Evolutionary conservation across 1,140 invertebrate species (phyloP).

Genomic region (Steinernema feltiae): DNA sequence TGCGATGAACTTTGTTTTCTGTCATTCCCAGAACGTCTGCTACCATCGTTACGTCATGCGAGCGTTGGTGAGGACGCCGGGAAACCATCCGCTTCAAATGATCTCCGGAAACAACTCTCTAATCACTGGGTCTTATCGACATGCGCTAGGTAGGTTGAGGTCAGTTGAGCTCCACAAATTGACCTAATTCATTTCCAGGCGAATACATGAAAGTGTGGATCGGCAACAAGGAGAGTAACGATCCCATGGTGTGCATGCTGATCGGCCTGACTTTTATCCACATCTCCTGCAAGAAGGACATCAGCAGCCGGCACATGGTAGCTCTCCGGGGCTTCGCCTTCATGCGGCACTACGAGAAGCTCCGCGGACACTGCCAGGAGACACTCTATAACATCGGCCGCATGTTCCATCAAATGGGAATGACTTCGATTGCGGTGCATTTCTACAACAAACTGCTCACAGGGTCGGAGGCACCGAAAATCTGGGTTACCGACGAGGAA

Average conservation of each 20-base stretch:
- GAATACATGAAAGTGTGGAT: constrained; percentile 49
- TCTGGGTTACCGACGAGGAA: constrained; percentile 32
- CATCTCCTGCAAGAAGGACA: constrained; percentile 57
- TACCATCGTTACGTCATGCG: constrained; percentile 56
- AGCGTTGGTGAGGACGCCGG: constrained; percentile 43
- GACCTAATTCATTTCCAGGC: constrained; percentile 35
- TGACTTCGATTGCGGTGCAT: constrained; percentile 45
- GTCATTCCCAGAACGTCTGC: constrained; percentile 49
- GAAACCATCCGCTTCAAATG: constrained; percentile 44
- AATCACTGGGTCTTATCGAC: constrained; percentile 54
- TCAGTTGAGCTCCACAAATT: neutral
- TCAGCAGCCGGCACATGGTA: constrained; percentile 49
- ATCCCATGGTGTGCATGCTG: constrained; percentile 48
- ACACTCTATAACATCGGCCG: constrained; percentile 51
- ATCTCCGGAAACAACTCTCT: constrained; percentile 57
- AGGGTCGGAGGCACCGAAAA: constrained; percentile 28
- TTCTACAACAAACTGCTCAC: constrained; percentile 51
- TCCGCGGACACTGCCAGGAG: constrained; percentile 43
- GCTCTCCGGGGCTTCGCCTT: constrained; percentile 47
- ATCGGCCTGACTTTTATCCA: constrained; percentile 54
- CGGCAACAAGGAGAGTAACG: constrained; percentile 31
- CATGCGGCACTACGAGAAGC: constrained; percentile 45
- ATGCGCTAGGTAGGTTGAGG: constrained; percentile 45
- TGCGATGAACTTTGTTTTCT: constrained; percentile 57
- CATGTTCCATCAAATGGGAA: constrained; percentile 53